Evolutionary conservation across 2,888 invertebrate genomes (phyloP).

Genomic region (Uropetala carovei): DNA sequence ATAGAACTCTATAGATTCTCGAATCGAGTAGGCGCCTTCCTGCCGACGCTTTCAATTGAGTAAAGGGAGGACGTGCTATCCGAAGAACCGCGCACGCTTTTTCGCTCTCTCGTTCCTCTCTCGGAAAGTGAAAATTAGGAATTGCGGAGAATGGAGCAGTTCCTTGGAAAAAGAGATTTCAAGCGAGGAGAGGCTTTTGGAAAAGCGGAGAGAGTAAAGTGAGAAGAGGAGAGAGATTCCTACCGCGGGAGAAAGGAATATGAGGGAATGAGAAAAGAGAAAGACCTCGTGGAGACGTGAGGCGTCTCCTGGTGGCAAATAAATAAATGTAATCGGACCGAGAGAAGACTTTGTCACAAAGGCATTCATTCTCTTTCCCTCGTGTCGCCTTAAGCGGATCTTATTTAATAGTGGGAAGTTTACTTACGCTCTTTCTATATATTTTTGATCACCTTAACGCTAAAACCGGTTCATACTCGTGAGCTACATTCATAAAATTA

Average conservation of each 20-base stretch:
- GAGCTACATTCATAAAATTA: no score
- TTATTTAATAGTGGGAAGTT: no score
- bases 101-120: neutral
- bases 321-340: neutral
- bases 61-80: neutral
- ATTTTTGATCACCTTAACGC: no score
- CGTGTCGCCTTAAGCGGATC: no score
- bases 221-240: neutral
- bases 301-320: neutral
- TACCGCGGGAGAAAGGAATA: neutral
- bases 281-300: neutral
- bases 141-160: conserved; percentile 31
- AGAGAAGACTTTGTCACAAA: conserved; percentile 25
- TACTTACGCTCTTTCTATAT: no score
- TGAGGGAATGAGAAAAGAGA: neutral
- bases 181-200: neutral
- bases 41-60: neutral
- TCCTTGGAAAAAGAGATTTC: neutral
- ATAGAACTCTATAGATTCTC: neutral
- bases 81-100: neutral
- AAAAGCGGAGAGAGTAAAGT: neutral
- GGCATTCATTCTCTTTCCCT: conserved; percentile 5
- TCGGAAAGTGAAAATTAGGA: conserved; percentile 45
- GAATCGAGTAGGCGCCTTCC: neutral
- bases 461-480: no score